These are phyloP conservation scores for Catajapyx aquilonaris DNA, from an alignment of 1,140 invertebrate genomes.

Conservation along the genomic window DNA sequence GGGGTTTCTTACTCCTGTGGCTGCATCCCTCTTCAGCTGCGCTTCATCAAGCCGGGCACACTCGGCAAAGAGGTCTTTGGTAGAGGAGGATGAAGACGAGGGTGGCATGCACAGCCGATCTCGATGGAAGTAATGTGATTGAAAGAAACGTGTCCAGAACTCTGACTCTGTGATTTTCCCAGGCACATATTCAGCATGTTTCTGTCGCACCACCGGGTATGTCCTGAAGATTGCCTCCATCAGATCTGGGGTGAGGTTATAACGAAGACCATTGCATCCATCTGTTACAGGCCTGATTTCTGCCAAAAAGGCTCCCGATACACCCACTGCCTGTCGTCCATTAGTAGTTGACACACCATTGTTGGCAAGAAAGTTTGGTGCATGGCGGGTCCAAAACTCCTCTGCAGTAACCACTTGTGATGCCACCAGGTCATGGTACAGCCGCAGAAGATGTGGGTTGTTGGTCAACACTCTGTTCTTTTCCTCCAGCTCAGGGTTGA, in stretches of 20 bases:
- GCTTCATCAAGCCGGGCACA: constrained; percentile 91
- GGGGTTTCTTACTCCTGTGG: too few relatives aligned
- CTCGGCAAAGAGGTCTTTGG: constrained; percentile 85
- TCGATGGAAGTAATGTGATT: constrained; percentile 98
- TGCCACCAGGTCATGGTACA: constrained; percentile 85
- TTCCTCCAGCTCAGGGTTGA: constrained; percentile 80
- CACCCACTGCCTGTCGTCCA: constrained; percentile 50
- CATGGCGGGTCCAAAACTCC: constrained; percentile 88
- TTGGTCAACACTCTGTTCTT: constrained; percentile 64
- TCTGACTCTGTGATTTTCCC: constrained; percentile 84
- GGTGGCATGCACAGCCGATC: too few relatives aligned
- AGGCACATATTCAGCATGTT: constrained; percentile 92
- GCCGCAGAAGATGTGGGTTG: constrained; percentile 58
- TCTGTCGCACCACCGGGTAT: constrained; percentile 93
- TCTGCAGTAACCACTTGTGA: constrained; percentile 82
- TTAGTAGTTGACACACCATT: too few relatives aligned
- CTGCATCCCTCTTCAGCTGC: too few relatives aligned
- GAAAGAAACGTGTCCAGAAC: constrained; percentile 99
- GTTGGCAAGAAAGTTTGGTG: constrained; percentile 26
- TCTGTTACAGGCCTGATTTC: constrained; percentile 94
- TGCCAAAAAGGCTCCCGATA: constrained; percentile 36
- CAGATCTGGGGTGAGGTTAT: constrained; percentile 91
- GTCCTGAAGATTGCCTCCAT: constrained; percentile 98
- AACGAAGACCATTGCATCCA: constrained; percentile 89
- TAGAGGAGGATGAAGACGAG: constrained; percentile 52